Base-by-base conservation (phyloP, 2,888 invertebrate genomes). In the Spisula solida region DNA sequence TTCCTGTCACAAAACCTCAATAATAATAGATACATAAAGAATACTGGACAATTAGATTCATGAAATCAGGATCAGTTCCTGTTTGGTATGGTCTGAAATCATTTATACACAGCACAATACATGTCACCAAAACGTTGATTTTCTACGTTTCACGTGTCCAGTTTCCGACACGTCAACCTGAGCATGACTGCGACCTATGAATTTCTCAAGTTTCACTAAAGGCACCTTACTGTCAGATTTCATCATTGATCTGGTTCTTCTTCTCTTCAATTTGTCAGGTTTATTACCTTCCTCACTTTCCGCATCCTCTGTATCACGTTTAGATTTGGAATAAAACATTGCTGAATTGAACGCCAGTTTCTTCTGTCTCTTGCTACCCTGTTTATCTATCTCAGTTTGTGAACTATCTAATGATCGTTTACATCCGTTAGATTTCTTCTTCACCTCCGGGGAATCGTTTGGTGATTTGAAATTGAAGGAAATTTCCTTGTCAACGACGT, bases 391-490 rank as follows among this genome's bases (percentile, higher is more conserved):
- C 41, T 51, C 60, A 0, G 2, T 18, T 25, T 83, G 81, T 41
- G 75, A 82, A 70, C 41, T 78, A 48, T 87, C 85, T n/a, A 89
- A 48, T n/a, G 87, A 84, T 16, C 89, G 47, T 80, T 88, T 82
- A 34, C 80, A 79, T 25, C 78, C 48, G 1, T 34, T 34, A 1
- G 79, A 29, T 51, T 31, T 31, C 31, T n/a, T 79, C 34, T n/a
- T 20, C 41, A 41, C 47, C 4, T 56, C 83, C 8, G 85, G 60
- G 31, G 84, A 84, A 31, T 55, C 60, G 47, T 75, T 29, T 48
- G 75, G 0, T 18, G 70, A 55, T 70, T 92, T 92, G 48, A 93
- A 92, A 80, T 91, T 92, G 79, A 93, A 93, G 31, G 93, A 92
- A 20, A 93, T 92, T 29, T 93, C 93, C 25, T 82, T 82, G 79